phyloP scores from a whole-genome alignment of 2,888 invertebrate species.

The Xiphydria camelus region DNA sequence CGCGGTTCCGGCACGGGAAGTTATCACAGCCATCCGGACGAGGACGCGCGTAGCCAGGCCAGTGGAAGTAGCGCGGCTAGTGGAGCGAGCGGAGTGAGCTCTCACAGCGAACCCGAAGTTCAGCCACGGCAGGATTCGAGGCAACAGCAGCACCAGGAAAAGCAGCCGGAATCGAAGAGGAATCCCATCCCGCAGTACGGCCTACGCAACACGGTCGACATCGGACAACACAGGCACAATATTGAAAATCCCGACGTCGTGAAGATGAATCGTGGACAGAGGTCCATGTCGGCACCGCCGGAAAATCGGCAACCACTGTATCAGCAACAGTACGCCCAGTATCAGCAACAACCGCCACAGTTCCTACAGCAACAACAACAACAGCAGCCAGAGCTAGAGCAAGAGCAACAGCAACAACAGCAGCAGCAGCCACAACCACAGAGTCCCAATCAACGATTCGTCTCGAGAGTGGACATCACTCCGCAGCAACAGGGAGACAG shows the following conservation, averaged over 20 bases:
- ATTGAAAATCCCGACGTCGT: constrained; percentile 62
- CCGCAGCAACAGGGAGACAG: constrained; percentile 45
- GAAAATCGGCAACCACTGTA: constrained; percentile 59
- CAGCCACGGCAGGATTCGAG: neutral
- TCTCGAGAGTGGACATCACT: constrained; percentile 48
- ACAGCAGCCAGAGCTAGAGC: constrained; percentile 46
- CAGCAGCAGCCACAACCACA: constrained; percentile 42
- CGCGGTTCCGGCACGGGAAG: constrained; percentile 34
- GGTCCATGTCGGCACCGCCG: constrained; percentile 82
- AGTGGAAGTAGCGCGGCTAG: constrained; percentile 51
- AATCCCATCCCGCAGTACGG: constrained; percentile 68
- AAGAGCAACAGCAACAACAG: constrained; percentile 46
- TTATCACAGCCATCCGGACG: constrained; percentile 45
- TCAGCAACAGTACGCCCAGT: constrained; percentile 26
- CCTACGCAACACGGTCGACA: constrained; percentile 77
- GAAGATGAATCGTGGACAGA: constrained; percentile 64
- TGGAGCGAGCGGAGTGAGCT: constrained; percentile 47
- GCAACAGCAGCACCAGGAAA: constrained; percentile 11
- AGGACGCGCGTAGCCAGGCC: constrained; percentile 51
- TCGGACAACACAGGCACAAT: constrained; percentile 67
- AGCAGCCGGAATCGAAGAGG: constrained; percentile 28
- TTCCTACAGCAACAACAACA: constrained; percentile 18
- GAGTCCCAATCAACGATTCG: constrained; percentile 37
- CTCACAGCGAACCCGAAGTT: constrained; percentile 44
- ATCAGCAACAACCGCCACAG: constrained; percentile 8